Percentiles rank a stretch among this genome's conserved stretches.
phyloP scores from a whole-genome alignment of 2,113 vertebrate species.

The Pelobates fuscus region DNA sequence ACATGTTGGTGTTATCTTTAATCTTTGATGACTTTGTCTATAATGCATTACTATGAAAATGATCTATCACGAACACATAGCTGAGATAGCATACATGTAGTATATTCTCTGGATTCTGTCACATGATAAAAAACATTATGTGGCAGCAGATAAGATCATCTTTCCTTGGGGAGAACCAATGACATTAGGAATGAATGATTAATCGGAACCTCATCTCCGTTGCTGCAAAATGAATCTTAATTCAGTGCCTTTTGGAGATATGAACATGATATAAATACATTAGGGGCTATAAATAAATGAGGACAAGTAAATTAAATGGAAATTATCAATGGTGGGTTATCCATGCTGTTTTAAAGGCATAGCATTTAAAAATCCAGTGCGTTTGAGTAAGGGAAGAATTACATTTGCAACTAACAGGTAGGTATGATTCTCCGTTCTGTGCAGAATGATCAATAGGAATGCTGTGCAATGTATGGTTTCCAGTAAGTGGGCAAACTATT shows the following conservation, averaged over 20 bases:
- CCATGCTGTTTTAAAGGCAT: no score
- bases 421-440: no score
- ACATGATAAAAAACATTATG: background rate
- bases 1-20: no score
- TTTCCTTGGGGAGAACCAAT: slow-evolving; percentile 6
- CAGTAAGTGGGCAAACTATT: no score
- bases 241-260: background rate
- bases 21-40: no score
- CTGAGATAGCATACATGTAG: background rate
- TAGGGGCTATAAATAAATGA: background rate
- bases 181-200: background rate
- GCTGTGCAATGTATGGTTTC: no score
- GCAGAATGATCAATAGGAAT: no score
- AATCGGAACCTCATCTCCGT: background rate
- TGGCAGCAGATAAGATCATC: slow-evolving; percentile 1
- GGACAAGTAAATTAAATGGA: background rate
- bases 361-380: no score
- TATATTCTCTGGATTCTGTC: background rate
- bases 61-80: background rate
- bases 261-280: background rate
- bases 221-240: background rate
- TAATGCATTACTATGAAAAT: background rate
- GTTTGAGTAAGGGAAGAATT: no score
- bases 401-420: no score
- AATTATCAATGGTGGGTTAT: no score